These are phyloP conservation scores for Bubo bubo DNA, from an alignment of 2,113 vertebrate genomes.

Conservation along the genomic window DNA sequence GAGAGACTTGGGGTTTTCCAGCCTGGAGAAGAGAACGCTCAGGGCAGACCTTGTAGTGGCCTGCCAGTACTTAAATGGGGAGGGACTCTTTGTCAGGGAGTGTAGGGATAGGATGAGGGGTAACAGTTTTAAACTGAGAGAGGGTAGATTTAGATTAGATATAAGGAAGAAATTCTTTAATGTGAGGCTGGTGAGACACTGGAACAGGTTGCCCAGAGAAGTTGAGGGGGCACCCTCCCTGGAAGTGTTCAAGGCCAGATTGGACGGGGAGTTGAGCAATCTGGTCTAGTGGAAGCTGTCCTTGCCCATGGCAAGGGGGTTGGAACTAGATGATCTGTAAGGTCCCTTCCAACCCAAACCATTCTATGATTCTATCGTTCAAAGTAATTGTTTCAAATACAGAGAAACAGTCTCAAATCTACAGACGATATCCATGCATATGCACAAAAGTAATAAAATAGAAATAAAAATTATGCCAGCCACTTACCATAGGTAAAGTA, in stretches of 20 bases:
- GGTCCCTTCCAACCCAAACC: neutral
- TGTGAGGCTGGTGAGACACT: neutral
- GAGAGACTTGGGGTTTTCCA: neutral
- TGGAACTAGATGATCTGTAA: neutral
- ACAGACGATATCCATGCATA: neutral
- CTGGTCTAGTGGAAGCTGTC: neutral
- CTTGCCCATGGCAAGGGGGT: neutral
- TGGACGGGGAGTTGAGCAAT: neutral
- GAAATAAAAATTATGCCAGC: neutral
- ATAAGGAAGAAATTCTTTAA: neutral
- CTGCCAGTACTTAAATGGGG: neutral
- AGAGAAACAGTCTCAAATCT: neutral
- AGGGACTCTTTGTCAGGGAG: fast-evolving
- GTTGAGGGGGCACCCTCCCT: neutral
- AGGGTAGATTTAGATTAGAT: neutral
- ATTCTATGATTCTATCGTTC: neutral
- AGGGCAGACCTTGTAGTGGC: fast-evolving
- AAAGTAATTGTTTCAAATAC: neutral
- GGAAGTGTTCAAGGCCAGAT: neutral
- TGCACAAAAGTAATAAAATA: neutral
- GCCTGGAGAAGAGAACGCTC: neutral
- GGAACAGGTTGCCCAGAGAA: neutral
- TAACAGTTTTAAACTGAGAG: neutral
- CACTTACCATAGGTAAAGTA: neutral
- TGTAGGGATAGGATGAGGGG: neutral